phyloP scores from a whole-genome alignment of 2,113 vertebrate genomes.

The Passer montanus region DNA sequence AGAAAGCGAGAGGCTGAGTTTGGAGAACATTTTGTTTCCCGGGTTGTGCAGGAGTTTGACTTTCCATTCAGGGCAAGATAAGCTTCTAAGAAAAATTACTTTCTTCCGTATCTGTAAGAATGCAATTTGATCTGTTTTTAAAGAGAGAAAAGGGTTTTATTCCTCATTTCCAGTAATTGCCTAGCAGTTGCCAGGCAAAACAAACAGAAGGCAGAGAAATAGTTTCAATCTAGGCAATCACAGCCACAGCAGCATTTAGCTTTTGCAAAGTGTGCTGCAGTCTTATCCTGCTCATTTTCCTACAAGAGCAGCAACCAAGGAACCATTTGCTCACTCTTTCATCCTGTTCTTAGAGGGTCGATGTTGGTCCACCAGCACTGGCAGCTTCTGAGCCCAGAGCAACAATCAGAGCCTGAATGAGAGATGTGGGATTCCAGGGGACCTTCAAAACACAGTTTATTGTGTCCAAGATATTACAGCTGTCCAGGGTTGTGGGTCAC shows the following conservation, averaged over 20 bases:
- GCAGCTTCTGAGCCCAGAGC: background rate
- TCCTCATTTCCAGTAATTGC: background rate
- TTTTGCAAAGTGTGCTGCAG: background rate
- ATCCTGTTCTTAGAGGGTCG: background rate
- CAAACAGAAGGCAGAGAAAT: background rate
- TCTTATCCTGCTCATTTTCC: background rate
- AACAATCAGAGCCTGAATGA: background rate
- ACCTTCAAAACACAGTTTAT: background rate
- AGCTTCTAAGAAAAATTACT: background rate
- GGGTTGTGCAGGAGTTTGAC: background rate
- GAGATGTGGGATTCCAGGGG: background rate
- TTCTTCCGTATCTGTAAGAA: background rate
- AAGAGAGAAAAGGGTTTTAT: background rate
- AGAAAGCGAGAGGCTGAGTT: background rate
- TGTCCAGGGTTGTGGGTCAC: background rate
- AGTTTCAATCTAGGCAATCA: background rate
- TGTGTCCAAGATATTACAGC: background rate
- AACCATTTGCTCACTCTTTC: background rate
- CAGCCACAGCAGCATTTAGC: background rate
- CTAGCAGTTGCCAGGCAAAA: background rate
- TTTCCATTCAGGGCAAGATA: background rate
- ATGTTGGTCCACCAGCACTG: fast-evolving
- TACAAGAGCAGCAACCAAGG: background rate
- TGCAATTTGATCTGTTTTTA: background rate
- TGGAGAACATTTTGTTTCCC: background rate